Evolutionary conservation across 2,888 invertebrate species (phyloP), one percentile per base, ranked within the genome.

Genomic region (Ectemnius cavifrons): DNA sequence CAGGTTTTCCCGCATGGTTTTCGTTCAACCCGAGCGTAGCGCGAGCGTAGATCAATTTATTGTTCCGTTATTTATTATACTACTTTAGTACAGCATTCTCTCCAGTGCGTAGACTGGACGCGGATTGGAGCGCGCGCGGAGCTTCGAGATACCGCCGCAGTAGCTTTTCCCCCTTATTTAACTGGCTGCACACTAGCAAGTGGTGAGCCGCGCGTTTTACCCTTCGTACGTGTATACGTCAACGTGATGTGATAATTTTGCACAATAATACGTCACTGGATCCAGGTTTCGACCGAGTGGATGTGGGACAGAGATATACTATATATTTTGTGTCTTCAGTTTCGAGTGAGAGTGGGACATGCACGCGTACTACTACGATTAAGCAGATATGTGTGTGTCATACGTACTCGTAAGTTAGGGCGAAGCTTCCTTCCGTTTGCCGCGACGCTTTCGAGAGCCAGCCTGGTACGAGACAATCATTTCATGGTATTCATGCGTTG

Each of bases 181-280:
- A 23, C 23, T 23, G 2, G 23, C 23, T 23, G 23, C 23, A 23
- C 23, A 23, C 23, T 23, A 23, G 23, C 23, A 23, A 23, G 3
- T 23, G 23, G 23, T 14, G 5, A 13, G 16, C n/a, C 2, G 23
- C 68, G n/a, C 52, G 13, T 28, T 49, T 63, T 70, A 61, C 69
- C 67, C 64, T 23, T 61, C 45, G 67, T 63, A 63, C 52, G 61
- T 59, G 18, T 73, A 49, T 68, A 71, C 27, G 28, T 49, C 47
- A 79, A 75, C 56, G 52, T 68, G 63, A 78, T 83, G 83, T 81
- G 78, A 83, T 83, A 83, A 80, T 80, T 75, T 23, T 70, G 73
- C 78, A 83, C 72, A 81, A 83, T 81, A 83, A 78, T 49, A 61
- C 37, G 67, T 70, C 14, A 14, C 60, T 67, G 47, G 71, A 70